Base-by-base conservation (phyloP, 1,140 invertebrate genomes). In the Polypedilum vanderplanki region DNA sequence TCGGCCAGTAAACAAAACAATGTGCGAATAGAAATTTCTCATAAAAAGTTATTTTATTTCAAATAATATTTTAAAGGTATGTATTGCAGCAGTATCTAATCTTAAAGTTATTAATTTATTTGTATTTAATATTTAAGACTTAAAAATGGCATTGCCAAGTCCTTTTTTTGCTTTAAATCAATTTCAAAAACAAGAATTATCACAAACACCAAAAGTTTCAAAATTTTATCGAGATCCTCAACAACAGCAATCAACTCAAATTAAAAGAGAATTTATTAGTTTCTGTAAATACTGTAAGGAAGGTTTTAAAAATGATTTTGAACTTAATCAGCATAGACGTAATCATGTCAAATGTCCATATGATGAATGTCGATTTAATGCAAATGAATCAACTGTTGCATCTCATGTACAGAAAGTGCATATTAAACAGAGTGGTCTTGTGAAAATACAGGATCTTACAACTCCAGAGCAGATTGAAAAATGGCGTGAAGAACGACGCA, bases 401-500 rank as follows among this genome's bases (percentile, higher is more conserved):
- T 4, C 9, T 18, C 65, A 70, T 20, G 18, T 70, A 7, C 65
- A 70, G 5, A 70, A 70, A 20, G 65, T 70, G 0, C 65, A 70
- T 70, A 18, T 70, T 10, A 70, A 70, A 18, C 65, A 18, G 1
- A 70, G 10, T 20, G 20, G 17, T 20, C 18, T 70, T 18, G 20
- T 70, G 3, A 70, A 70, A 9, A 70, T 70, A 9, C 65, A 70
- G 15, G 46, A 89, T 78, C 77, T 92, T 10, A 87, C 90, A 75
- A 90, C 89, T 9, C 87, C 90, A 1, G 91, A 94, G 80, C 92
- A 95, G 76, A 90, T 95, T 77, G 80, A 88, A 73, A 92, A 92
- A 82, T 96, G 93, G 92, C 88, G 87, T 75, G 87, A 86, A 73
- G 93, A 95, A 77, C 85, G 94, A 75, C 92, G 89, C 81, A 90